Evolutionary conservation across 1,140 invertebrate species (phyloP).

Genomic region (Micrasema minimum): DNA sequence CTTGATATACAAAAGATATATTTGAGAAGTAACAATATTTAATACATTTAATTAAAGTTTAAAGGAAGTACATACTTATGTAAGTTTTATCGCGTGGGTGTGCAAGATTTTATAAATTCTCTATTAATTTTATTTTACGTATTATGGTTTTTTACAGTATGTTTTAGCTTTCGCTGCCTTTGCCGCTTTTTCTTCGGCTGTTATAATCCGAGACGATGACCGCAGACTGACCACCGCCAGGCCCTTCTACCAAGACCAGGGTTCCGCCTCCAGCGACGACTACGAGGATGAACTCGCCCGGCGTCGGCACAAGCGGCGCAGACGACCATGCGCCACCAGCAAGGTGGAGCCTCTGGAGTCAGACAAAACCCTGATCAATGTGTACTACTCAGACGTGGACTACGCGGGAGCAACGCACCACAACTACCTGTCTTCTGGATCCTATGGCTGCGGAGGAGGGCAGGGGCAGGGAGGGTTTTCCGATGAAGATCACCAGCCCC

Average conservation of each 20-base stretch:
- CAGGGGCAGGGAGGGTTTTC: background rate
- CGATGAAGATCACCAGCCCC: background rate
- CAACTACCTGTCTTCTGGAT: slow-evolving; percentile 10
- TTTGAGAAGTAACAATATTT: too few species aligned
- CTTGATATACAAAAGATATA: too few species aligned
- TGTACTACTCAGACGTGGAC: slow-evolving; percentile 20
- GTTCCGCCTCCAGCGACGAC: too few species aligned
- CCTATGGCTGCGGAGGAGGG: background rate
- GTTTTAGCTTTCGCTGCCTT: background rate
- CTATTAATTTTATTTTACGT: background rate
- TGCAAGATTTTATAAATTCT: background rate
- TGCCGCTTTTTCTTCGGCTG: background rate
- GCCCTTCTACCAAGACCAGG: background rate
- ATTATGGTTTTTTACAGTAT: background rate
- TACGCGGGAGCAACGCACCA: too few species aligned
- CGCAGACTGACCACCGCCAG: background rate
- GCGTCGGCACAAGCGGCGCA: background rate
- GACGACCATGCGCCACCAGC: slow-evolving; percentile 18
- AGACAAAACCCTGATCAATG: slow-evolving; percentile 25
- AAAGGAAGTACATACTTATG: background rate
- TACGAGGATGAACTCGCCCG: slow-evolving; percentile 7
- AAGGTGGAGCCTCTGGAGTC: slow-evolving; percentile 14
- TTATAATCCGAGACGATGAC: slow-evolving; percentile 22
- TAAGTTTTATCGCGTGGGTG: background rate
- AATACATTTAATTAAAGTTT: too few species aligned